These are phyloP conservation scores for Chloromyia formosa DNA, from an alignment of 2,888 invertebrate genomes.

Conservation along the genomic window DNA sequence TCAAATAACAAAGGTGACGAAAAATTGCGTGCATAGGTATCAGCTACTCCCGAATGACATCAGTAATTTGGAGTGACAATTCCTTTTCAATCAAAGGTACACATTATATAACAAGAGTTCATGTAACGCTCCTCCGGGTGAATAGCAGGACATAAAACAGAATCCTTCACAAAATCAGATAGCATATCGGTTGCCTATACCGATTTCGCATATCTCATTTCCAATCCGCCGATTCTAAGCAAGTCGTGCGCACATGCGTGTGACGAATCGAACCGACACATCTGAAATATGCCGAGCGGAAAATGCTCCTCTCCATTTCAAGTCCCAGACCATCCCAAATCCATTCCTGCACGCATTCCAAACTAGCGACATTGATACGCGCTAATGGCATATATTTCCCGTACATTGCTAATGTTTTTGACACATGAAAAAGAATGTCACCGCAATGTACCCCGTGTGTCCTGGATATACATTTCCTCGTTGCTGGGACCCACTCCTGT, in stretches of 20 bases:
- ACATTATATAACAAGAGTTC: too few species aligned
- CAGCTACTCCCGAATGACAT: too few species aligned
- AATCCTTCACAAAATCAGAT: too few species aligned
- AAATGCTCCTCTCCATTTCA: slow-evolving; percentile 35
- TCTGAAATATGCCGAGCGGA: slow-evolving; percentile 37
- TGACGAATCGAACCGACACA: slow-evolving; percentile 45
- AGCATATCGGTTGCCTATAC: too few species aligned
- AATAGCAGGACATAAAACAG: too few species aligned
- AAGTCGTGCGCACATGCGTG: slow-evolving; percentile 46
- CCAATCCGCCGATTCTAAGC: slow-evolving; percentile 14
- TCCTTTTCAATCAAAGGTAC: too few species aligned
- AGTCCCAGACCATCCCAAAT: slow-evolving; percentile 14
- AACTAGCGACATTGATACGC: slow-evolving; percentile 34
- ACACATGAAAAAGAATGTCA: slow-evolving; percentile 43
- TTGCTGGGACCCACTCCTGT: slow-evolving; percentile 1
- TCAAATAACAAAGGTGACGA: too few species aligned
- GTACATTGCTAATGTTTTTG: slow-evolving; percentile 37
- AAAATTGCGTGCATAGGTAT: too few species aligned
- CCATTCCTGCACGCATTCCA: slow-evolving; percentile 26
- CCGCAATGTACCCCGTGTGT: slow-evolving; percentile 23
- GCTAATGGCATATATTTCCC: slow-evolving; percentile 38
- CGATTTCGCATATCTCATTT: background rate
- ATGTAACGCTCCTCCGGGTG: too few species aligned
- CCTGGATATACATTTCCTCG: slow-evolving; percentile 15
- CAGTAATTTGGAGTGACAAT: too few species aligned